Conservation (phyloP, 2,888 invertebrate species). For the Chironomus riparius region DNA sequence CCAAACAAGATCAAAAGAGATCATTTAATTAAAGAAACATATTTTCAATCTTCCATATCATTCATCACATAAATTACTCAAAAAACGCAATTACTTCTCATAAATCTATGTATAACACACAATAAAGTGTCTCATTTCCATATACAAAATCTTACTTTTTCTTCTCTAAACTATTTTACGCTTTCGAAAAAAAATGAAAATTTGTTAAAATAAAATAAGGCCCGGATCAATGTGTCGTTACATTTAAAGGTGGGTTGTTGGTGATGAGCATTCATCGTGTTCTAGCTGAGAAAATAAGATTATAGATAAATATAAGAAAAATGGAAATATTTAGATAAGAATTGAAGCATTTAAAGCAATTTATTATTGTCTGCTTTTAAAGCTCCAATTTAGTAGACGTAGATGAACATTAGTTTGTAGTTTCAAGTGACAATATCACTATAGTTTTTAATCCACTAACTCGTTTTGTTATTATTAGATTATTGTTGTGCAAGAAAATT, state of each 20-base stretch:
- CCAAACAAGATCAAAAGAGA: no score
- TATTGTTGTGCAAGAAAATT: no score
- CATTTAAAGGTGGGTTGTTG: conserved; percentile 30
- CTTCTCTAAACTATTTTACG: no score
- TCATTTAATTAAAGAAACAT: no score
- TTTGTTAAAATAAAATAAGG: conserved; percentile 25
- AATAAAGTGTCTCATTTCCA: neutral
- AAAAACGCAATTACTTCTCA: neutral
- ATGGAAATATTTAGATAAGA: neutral
- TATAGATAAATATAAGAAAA: neutral
- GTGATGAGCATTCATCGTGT: neutral
- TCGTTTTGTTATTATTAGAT: no score
- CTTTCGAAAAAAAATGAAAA: no score
- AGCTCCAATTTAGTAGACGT: neutral
- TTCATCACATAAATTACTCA: neutral
- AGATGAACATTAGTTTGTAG: no score
- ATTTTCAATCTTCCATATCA: no score
- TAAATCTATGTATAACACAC: neutral
- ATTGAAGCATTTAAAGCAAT: neutral
- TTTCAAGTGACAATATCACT: no score
- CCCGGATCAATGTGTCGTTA: conserved; percentile 30
- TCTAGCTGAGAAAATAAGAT: neutral
- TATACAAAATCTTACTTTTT: neutral
- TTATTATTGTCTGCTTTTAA: neutral
- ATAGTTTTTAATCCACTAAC: no score